Percentiles rank a stretch among this genome's conserved stretches.
These are phyloP conservation scores for Indri indri DNA, from an alignment of 2,113 vertebrate genomes.

Conservation along the genomic window DNA sequence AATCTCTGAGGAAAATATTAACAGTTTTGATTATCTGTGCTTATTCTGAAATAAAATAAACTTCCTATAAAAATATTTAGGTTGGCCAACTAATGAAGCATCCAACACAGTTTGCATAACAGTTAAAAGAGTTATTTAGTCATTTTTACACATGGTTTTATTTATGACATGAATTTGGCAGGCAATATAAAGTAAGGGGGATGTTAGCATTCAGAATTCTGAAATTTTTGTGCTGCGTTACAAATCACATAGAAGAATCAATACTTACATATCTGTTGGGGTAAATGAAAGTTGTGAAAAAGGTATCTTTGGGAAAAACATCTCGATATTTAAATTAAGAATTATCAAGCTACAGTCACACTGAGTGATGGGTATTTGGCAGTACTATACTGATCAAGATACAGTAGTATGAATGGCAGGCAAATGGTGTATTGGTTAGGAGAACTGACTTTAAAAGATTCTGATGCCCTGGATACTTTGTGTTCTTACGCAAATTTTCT, in stretches of 20 bases:
- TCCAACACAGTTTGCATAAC: not conserved
- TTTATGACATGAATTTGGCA: not conserved
- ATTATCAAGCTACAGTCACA: not conserved
- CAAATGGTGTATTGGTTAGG: not conserved
- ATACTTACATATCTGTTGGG: not conserved
- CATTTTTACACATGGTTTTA: not conserved
- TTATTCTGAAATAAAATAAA: slow-evolving; percentile 15
- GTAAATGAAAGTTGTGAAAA: not conserved
- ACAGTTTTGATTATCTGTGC: not conserved
- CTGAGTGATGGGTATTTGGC: not conserved
- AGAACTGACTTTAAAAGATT: not conserved
- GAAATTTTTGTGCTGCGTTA: not conserved
- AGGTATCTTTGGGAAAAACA: not conserved
- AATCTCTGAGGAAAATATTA: not conserved
- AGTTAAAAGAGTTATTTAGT: not conserved
- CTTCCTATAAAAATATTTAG: not conserved
- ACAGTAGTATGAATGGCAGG: not conserved
- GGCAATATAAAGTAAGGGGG: not conserved
- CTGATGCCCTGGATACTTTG: not conserved
- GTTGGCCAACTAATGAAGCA: not conserved
- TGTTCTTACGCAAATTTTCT: not conserved
- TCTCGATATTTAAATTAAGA: not conserved
- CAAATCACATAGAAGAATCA: not conserved
- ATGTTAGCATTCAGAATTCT: not conserved
- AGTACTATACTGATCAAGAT: not conserved